These are phyloP conservation scores for Propithecus deckenii DNA, from an alignment of 2,797 vertebrate species.

Conservation along the genomic window DNA sequence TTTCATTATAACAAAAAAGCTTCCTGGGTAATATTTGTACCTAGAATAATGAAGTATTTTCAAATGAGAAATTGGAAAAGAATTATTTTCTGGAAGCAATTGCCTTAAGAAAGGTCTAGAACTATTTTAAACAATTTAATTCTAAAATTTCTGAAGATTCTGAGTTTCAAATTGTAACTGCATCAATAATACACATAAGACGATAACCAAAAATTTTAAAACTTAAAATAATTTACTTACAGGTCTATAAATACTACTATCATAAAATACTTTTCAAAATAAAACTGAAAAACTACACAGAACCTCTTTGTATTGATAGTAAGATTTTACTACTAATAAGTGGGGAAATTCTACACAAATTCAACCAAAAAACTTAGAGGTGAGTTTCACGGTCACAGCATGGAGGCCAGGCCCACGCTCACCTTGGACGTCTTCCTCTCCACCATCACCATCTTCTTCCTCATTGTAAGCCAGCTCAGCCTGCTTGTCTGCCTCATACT, in stretches of 20 bases:
- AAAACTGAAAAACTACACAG: background rate
- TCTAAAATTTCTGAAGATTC: constrained; percentile 50
- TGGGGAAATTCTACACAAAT: constrained; percentile 80
- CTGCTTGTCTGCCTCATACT: constrained; percentile 99
- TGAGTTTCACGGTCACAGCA: constrained; percentile 82
- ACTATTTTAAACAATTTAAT: constrained; percentile 56
- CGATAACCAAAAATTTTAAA: constrained; percentile 37
- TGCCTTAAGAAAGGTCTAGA: constrained; percentile 41
- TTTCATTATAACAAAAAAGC: constrained; percentile 40
- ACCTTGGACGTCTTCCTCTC: constrained; percentile 99
- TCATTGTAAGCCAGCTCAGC: constrained; percentile 99
- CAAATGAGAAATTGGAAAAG: constrained; percentile 45
- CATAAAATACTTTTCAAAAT: constrained; percentile 53
- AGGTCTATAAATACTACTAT: constrained; percentile 31
- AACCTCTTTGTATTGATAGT: background rate
- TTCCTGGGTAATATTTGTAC: background rate
- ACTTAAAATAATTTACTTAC: background rate
- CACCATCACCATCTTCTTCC: constrained; percentile 99
- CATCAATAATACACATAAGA: background rate
- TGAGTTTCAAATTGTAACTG: constrained; percentile 55
- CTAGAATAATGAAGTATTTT: constrained; percentile 42
- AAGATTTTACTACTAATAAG: background rate
- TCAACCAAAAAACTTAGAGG: constrained; percentile 84
- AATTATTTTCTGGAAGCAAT: constrained; percentile 38
- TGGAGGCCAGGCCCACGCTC: constrained; percentile 91